A percentile compares a stretch with the other conserved stretches of the same genome.
Evolutionary conservation across 2,888 invertebrate genomes (phyloP).

Genomic region (Microctonus brassicae): DNA sequence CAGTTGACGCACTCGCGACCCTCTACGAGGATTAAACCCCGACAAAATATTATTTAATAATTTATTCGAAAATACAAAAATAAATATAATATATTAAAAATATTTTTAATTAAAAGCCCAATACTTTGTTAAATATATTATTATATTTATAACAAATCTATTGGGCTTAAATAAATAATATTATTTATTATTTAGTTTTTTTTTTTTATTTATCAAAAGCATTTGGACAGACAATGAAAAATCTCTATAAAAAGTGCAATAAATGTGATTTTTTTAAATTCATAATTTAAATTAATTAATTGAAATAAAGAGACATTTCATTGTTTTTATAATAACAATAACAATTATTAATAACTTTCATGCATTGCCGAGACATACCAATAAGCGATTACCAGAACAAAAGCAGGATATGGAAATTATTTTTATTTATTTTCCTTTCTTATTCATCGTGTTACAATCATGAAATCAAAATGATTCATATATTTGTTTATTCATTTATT

Average conservation of each 20-base stretch:
- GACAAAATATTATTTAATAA: slow-evolving; percentile 17
- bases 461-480: neutral
- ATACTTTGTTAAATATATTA: neutral
- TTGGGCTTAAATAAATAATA: slow-evolving; percentile 1
- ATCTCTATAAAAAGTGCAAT: slow-evolving; percentile 13
- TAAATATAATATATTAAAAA: neutral
- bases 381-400: slow-evolving; percentile 70
- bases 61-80: neutral
- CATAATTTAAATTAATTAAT: neutral
- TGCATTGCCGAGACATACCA: slow-evolving; percentile 68
- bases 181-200: neutral
- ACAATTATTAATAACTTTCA: slow-evolving; percentile 51
- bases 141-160: no score
- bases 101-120: neutral
- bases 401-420: slow-evolving; percentile 64
- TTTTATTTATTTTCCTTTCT: slow-evolving; percentile 33
- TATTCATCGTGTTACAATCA: slow-evolving; percentile 11
- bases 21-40: slow-evolving; percentile 53
- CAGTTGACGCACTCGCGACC: slow-evolving; percentile 91
- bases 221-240: slow-evolving; percentile 3
- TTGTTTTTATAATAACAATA: slow-evolving; percentile 26
- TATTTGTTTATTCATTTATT: slow-evolving; percentile 36
- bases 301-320: slow-evolving; percentile 11
- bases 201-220: neutral
- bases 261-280: slow-evolving; percentile 15